Base-by-base conservation (phyloP, 2,113 vertebrate genomes). In the Talpa occidentalis region DNA sequence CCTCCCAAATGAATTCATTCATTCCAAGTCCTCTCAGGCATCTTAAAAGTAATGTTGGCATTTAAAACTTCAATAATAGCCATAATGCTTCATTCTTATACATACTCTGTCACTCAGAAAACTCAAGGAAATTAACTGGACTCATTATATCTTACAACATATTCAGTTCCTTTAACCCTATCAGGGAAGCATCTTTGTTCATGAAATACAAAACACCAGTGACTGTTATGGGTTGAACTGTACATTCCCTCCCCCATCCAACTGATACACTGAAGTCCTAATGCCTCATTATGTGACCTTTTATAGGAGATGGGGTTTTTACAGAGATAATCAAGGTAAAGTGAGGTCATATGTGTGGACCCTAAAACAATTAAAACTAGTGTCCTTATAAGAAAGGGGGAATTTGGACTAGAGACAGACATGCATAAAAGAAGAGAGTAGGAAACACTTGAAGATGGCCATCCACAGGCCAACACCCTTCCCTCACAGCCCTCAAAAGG, bases 11-110 rank as follows among this genome's bases (percentile, higher is more conserved):
- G 88, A 95, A 95, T 93, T 93, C 47, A 28, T 54, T 93, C 64
- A 92, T 74, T 95, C 40, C 47, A 96, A 94, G 60, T 81, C 60
- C 94, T 94, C 88, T 42, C 52, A 96, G 66, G 12, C 47, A 78
- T 35, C 80, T 82, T 35, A 60, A 91, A 83, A 52, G 88, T 42
- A 94, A 77, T 72, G 90, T 64, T 17, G 0, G 3, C 22, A 96
- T 94, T 95, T 97, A 96, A 88, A 96, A 96, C 87, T 52, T 83
- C 8, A 90, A 81, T 90, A 76, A 88, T 30, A 88, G 70, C 35
- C 77, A 77, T 76, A 79, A 94, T 11, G 14, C 8, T 81, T 85
- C 84, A 81, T 92, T 94, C 10, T 95, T 78, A 78, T 22, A 70
- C 32, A 79, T 19, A 82, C 21, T 52, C 28, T 35, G 89, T 47